Evolutionary conservation across 2,888 invertebrate species (phyloP).

Genomic region (Sphaerophoria taeniata): DNA sequence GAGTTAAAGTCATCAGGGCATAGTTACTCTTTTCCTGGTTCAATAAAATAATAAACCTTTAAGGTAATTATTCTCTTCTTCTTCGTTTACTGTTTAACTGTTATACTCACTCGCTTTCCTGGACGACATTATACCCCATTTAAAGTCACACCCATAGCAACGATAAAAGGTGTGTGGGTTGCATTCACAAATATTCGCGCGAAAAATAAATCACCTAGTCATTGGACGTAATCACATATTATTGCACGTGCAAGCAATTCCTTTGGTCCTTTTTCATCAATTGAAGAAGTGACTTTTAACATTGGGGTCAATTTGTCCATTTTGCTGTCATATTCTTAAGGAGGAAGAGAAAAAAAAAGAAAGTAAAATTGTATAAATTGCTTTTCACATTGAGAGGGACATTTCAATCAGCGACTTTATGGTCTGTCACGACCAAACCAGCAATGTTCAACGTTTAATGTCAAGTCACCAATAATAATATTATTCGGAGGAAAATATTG

Average conservation of each 20-base stretch:
- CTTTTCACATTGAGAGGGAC: conserved; percentile 14
- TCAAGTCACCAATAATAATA: conserved; percentile 22
- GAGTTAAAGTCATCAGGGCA: not conserved
- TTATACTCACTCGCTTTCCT: too few relatives aligned
- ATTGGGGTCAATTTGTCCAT: conserved; percentile 18
- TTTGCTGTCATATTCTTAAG: conserved; percentile 17
- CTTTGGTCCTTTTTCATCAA: not conserved
- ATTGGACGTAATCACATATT: conserved; percentile 27
- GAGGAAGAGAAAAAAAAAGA: not conserved
- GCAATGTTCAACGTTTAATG: not conserved
- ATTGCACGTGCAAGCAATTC: not conserved
- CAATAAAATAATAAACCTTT: conserved; percentile 13
- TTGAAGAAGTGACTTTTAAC: not conserved
- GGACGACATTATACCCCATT: not conserved
- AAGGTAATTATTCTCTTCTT: conserved; percentile 39
- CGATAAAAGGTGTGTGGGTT: conserved; percentile 8
- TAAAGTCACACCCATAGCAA: not conserved
- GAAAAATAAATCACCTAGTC: not conserved
- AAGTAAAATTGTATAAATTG: not conserved
- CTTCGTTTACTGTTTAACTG: not conserved
- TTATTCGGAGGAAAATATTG: conserved; percentile 5
- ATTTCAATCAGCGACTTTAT: conserved; percentile 25
- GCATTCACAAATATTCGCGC: conserved; percentile 14
- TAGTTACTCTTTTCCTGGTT: not conserved
- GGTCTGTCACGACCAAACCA: not conserved